phyloP scores from a whole-genome alignment of 2,888 invertebrate genomes.

The Aphodius sticticus region DNA sequence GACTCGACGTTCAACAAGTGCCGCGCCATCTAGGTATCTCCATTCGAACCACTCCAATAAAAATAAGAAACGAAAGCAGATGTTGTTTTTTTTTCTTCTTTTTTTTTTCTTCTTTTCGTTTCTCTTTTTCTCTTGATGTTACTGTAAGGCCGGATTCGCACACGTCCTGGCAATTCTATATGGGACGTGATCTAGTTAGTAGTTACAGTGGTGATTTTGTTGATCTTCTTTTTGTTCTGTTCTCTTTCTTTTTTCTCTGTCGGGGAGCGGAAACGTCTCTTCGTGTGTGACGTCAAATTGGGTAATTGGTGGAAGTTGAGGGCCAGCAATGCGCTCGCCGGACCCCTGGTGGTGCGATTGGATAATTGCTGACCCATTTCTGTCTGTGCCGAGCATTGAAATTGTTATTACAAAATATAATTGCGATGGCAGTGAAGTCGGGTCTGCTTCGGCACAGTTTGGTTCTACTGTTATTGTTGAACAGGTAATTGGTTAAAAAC shows the following conservation, averaged over 20 bases:
- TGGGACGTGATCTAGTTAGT: slow-evolving; percentile 26
- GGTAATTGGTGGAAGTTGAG: background rate
- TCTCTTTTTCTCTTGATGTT: background rate
- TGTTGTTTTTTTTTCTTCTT: background rate
- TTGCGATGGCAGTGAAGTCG: too few relatives aligned
- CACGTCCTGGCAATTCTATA: slow-evolving; percentile 25
- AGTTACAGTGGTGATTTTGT: slow-evolving; percentile 7
- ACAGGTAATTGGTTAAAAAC: too few relatives aligned
- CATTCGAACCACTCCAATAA: slow-evolving; percentile 19
- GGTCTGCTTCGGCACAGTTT: too few relatives aligned
- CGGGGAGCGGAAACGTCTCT: background rate
- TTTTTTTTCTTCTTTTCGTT: background rate
- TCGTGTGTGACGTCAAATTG: background rate
- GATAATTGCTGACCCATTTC: background rate
- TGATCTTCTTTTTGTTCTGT: background rate
- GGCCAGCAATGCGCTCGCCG: background rate
- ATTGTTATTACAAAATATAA: background rate
- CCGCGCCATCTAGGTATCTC: slow-evolving; percentile 10
- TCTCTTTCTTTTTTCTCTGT: background rate
- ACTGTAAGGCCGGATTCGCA: slow-evolving; percentile 14
- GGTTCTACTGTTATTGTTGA: too few relatives aligned
- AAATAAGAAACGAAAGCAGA: slow-evolving; percentile 12
- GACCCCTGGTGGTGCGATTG: background rate
- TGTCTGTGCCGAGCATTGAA: background rate
- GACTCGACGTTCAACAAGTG: slow-evolving; percentile 18